Evolutionary conservation across 2,888 invertebrate genomes (phyloP).

Genomic region (Darwinula stevensoni): DNA sequence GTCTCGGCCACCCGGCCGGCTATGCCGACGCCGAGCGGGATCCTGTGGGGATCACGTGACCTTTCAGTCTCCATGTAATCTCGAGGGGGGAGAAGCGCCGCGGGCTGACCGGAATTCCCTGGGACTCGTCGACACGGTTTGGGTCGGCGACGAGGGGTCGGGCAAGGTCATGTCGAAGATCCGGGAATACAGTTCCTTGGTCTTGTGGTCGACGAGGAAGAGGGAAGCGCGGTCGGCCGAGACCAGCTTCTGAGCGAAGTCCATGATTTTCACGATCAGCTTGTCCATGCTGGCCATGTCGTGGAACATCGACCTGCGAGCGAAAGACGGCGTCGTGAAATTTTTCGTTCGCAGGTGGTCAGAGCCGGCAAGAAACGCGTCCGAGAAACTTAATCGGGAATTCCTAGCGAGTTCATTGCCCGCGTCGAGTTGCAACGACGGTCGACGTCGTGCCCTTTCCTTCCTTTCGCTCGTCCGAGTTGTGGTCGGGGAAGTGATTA

Average conservation of each 20-base stretch:
- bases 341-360: too few species aligned
- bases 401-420: too few species aligned
- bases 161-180: conserved; percentile 52
- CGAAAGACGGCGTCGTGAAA: too few species aligned
- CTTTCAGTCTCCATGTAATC: not conserved
- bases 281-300: conserved; percentile 57
- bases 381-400: too few species aligned
- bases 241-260: conserved; percentile 47
- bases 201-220: conserved; percentile 41
- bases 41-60: conserved; percentile 17
- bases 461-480: too few species aligned
- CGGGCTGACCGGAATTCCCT: too few species aligned
- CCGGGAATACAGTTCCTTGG: conserved; percentile 42
- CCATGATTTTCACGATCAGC: conserved; percentile 50
- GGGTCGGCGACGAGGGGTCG: conserved; percentile 7
- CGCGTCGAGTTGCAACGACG: too few species aligned
- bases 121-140: too few species aligned
- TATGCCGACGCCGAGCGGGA: conserved; percentile 44
- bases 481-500: too few species aligned
- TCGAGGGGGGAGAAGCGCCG: not conserved
- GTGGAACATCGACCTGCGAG: conserved; percentile 47
- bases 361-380: too few species aligned
- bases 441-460: too few species aligned
- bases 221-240: conserved; percentile 54
- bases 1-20: conserved; percentile 52